Conservation (phyloP, 2,888 invertebrate species). For the Scaptodrosophila latifasciaeformis region DNA sequence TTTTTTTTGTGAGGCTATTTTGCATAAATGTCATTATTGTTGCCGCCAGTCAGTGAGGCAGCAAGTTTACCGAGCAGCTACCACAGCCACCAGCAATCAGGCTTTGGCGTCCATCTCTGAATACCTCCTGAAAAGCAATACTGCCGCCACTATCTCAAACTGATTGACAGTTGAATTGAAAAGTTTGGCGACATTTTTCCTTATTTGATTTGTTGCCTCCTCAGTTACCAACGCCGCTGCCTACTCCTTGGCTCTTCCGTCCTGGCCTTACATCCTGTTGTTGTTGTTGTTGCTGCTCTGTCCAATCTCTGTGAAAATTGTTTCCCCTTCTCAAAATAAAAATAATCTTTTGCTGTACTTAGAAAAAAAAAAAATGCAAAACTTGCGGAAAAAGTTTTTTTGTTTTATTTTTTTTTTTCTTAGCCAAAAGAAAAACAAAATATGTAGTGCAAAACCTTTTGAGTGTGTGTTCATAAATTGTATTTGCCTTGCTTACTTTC, state of each 20-base stretch:
- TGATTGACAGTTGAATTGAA: constrained; percentile 74
- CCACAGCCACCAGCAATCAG: constrained; percentile 2
- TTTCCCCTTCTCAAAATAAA: background rate
- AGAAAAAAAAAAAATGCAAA: background rate
- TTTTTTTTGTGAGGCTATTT: constrained; percentile 40
- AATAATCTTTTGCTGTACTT: background rate
- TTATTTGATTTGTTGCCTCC: constrained; percentile 67
- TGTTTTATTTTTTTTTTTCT: background rate
- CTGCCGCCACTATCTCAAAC: constrained; percentile 66
- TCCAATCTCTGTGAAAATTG: constrained; percentile 12
- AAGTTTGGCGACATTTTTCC: constrained; percentile 73
- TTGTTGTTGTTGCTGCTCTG: background rate
- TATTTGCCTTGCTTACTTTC: background rate
- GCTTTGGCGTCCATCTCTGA: constrained; percentile 30
- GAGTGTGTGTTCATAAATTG: background rate
- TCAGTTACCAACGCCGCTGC: constrained; percentile 18
- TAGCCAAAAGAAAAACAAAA: background rate
- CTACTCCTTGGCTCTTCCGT: background rate
- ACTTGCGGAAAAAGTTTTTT: constrained; percentile 17
- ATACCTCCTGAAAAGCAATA: too few species aligned
- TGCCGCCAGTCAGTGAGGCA: constrained; percentile 35
- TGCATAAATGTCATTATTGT: constrained; percentile 69
- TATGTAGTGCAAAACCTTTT: constrained; percentile 13
- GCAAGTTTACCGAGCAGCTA: background rate
- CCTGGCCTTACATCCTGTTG: constrained; percentile 7